Evolutionary conservation across 1,140 invertebrate genomes (phyloP), one percentile per base, ranked within the genome.

Genomic region (Ceratoteleas bidentatus): DNA sequence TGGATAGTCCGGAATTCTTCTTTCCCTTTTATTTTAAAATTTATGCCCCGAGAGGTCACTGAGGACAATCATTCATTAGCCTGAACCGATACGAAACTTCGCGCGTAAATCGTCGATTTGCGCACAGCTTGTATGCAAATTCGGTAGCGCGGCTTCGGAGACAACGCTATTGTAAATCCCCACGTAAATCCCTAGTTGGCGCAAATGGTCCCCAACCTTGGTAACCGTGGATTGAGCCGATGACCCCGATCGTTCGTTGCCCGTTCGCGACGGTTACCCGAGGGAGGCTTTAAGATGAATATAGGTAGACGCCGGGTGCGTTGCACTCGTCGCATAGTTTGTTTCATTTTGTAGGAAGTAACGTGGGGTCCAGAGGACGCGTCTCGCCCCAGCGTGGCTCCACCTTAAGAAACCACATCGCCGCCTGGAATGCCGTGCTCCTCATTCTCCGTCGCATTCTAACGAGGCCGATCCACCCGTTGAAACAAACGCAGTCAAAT

Each of bases 191-290:
- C 53, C 16, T 60, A 66, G 66, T 54, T 66, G 38, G 54, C 56
- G 47, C 57, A 73, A 82, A 77, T 77, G 80, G 68, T 64, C 68
- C 79, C 66, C 65, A 72, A 65, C 72, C 78, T 81, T 76, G 79
- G 79, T 72, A 81, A 81, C 72, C 79, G 57, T 73, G 73, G 72
- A 66, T 81, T 68, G 14, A 81, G 79, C 52, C 72, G 73, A 81
- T 81, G 79, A 82, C 80, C 80, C 74, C 74, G 80, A 82, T 82
- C 73, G 80, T 82, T 68, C 80, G 56, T 77, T 82, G 80, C 73
- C 74, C 73, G 79, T 80, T 69, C 65, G 57, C 79, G 45, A 82
- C 72, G 64, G 70, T 62, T 75, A 81, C 57, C 57, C 61, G 54
- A 72, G 73, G 74, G 74, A 77, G 80, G 66, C 50, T 77, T 77